Conservation (phyloP, 2,888 invertebrate genomes). For the Mesorhabditis belari region DNA sequence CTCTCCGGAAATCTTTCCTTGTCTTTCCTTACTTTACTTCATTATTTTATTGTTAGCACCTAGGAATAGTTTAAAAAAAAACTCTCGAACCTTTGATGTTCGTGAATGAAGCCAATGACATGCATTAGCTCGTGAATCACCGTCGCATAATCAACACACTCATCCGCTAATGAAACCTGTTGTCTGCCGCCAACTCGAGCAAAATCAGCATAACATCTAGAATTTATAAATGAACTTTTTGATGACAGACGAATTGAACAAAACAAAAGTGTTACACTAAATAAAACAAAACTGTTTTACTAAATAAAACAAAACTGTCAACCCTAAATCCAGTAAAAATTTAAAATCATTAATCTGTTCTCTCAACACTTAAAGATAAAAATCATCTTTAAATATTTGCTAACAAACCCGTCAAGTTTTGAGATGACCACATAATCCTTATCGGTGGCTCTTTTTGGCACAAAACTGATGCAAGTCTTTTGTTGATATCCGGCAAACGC, state of each 20-base stretch:
- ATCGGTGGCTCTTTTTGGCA: conserved; percentile 60
- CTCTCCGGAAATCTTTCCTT: too few species aligned
- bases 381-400: too few species aligned
- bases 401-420: conserved; percentile 51
- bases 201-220: conserved; percentile 71
- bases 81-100: conserved; percentile 39
- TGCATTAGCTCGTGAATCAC: conserved; percentile 74
- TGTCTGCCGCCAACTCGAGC: conserved; percentile 70
- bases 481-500: conserved; percentile 63
- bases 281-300: too few species aligned
- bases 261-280: not conserved
- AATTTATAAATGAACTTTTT: too few species aligned
- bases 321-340: too few species aligned
- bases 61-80: not conserved
- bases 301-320: too few species aligned
- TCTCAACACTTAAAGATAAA: too few species aligned
- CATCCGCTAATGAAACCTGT: conserved; percentile 62
- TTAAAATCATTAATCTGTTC: too few species aligned
- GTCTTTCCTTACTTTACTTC: too few species aligned
- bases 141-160: conserved; percentile 59
- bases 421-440: conserved; percentile 62
- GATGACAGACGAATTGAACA: not conserved
- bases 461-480: conserved; percentile 65
- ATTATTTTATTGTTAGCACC: too few species aligned
- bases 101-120: conserved; percentile 51